Conservation (phyloP, 2,888 invertebrate species). For the Coleophora deauratella region DNA sequence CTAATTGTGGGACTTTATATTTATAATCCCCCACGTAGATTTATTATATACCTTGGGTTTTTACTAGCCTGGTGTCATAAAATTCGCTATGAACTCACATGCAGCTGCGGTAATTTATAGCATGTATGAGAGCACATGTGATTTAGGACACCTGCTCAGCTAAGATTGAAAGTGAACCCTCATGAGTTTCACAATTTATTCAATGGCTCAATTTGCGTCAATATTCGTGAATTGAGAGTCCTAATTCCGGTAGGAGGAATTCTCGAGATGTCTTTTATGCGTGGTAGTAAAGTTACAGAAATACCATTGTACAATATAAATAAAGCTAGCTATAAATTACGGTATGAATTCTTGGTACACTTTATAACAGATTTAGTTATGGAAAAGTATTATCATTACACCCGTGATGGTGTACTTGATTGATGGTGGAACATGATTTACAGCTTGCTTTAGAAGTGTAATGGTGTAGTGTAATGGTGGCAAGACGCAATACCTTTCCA, state of each 20-base stretch:
- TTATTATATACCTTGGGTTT: conserved; percentile 30
- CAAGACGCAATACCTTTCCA: too few species aligned
- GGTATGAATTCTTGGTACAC: too few species aligned
- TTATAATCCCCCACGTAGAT: conserved; percentile 41
- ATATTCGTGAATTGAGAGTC: too few species aligned
- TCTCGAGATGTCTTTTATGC: too few species aligned
- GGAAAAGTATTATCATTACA: conserved; percentile 8
- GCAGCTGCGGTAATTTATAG: conserved; percentile 9
- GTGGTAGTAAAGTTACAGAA: neutral
- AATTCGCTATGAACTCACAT: conserved; percentile 16
- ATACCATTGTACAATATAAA: neutral
- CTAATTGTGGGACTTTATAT: conserved; percentile 35
- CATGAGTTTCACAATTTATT: too few species aligned
- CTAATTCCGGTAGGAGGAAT: too few species aligned
- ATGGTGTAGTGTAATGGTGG: too few species aligned
- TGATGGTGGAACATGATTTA: conserved; percentile 11
- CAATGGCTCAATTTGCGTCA: too few species aligned
- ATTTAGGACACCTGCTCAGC: too few species aligned
- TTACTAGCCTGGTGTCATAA: conserved; percentile 21
- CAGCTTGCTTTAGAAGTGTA: neutral
- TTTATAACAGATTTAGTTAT: neutral
- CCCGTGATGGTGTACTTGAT: conserved; percentile 2
- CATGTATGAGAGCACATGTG: neutral
- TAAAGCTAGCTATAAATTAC: neutral
- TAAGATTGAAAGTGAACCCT: too few species aligned